Base-by-base conservation (phyloP, 1,140 invertebrate species). In the Oedothorax gibbosus region DNA sequence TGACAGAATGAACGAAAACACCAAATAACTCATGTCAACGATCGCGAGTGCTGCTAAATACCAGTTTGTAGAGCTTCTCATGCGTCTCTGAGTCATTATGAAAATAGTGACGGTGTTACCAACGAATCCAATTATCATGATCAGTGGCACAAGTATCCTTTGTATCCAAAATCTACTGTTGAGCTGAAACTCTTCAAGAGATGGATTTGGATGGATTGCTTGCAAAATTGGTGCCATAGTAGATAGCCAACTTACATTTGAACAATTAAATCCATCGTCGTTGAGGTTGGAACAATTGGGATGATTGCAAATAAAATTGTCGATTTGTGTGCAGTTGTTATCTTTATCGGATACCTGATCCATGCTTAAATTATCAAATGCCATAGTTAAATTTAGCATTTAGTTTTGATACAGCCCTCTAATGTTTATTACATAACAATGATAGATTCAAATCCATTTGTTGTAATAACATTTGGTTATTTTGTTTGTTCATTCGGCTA, bases 21-120 rank as follows among this genome's bases (percentile, higher is more conserved):
- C 60, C 65, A 95, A 90, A 89, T 94, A 94, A 49, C 94, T 90
- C 69, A 95, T 90, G 87, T 95, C 94, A 35, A 94, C 93, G 56
- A 94, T 92, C 51, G 94, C 94, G 85, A 95, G 88, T 0, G 94
- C 94, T 75, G 93, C 94, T 87, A 95, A 90, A 89, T 95, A 95
- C 86, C 88, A 89, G 89, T 95, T 95, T 62, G 94, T 95, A 50
- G 94, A 94, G 82, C 93, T 93, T 78, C 93, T 90, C 94, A 95
- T 95, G 54, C 93, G 92, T 87, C 93, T 91, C 72, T 94, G 91
- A 85, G 94, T 95, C 79, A 95, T 91, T 76, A 95, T 94, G 87
- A 94, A 92, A 78, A 95, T 93, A 57, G 94, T 94, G 56, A 95
- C 90, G 56, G 92, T 90, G 88, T 95, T 95, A 53, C 94, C 94